phyloP scores from a whole-genome alignment of 1,140 invertebrate species.

The Drosophila dunni region DNA sequence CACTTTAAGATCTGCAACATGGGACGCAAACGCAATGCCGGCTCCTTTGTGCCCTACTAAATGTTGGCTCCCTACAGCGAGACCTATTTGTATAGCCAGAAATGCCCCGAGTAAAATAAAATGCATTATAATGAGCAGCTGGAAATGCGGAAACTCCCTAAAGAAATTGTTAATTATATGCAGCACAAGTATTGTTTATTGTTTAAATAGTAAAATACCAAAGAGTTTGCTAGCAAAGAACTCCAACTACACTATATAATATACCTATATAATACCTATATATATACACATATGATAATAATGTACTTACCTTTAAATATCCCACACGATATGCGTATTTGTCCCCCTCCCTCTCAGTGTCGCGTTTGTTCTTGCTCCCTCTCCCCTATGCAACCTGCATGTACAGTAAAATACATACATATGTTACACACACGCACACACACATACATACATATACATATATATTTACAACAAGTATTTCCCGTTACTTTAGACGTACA shows the following conservation, averaged over 20 bases:
- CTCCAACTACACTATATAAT: constrained; percentile 19
- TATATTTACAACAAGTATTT: constrained; percentile 59
- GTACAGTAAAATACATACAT: constrained; percentile 23
- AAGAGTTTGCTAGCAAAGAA: constrained; percentile 12
- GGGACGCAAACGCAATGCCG: constrained; percentile 76
- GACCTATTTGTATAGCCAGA: neutral
- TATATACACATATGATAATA: neutral
- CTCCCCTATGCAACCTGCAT: constrained; percentile 18
- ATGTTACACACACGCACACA: constrained; percentile 8
- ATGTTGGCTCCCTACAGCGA: neutral
- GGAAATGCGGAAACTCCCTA: neutral
- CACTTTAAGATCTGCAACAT: constrained; percentile 83
- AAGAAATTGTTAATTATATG: constrained; percentile 24
- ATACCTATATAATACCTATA: constrained; percentile 15
- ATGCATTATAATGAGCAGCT: constrained; percentile 6
- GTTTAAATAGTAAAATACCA: constrained; percentile 31
- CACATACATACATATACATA: constrained; percentile 1
- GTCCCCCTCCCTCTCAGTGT: neutral
- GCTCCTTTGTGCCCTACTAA: constrained; percentile 50
- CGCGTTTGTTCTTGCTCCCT: constrained; percentile 23
- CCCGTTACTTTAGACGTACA: constrained; percentile 32
- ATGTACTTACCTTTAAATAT: constrained; percentile 26
- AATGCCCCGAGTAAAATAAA: constrained; percentile 41
- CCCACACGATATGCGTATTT: constrained; percentile 8
- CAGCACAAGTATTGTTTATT: constrained; percentile 44